phyloP scores from a whole-genome alignment of 1,140 invertebrate genomes.

The Cotesia chilonis region DNA sequence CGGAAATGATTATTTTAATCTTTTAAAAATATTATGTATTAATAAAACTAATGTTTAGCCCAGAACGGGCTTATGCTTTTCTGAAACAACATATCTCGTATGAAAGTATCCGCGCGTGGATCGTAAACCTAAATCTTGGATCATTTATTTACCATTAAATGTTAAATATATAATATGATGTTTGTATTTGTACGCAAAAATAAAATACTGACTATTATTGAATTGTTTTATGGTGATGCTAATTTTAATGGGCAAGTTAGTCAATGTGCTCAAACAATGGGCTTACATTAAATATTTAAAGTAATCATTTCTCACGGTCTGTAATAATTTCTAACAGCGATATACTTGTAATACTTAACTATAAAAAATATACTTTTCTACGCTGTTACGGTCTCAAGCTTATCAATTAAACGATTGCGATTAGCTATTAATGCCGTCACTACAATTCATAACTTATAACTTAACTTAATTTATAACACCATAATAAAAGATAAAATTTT shows the following conservation, averaged over 20 bases:
- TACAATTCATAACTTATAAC: no score
- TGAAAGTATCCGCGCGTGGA: background rate
- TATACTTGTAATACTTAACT: background rate
- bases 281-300: background rate
- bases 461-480: no score
- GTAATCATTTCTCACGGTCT: no score
- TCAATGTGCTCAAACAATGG: background rate
- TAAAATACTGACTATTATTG: no score
- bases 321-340: no score
- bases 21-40: background rate
- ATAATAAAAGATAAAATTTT: background rate
- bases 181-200: background rate
- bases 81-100: slow-evolving; percentile 9
- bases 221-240: background rate
- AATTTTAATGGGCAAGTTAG: slow-evolving; percentile 1
- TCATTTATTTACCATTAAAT: background rate
- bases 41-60: background rate
- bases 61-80: background rate
- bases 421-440: background rate
- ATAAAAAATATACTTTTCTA: slow-evolving; percentile 5
- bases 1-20: no score
- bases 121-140: no score
- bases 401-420: slow-evolving; percentile 11
- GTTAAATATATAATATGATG: slow-evolving; percentile 11
- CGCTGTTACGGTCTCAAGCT: background rate